Base-by-base conservation (phyloP, 2,113 vertebrate species). In the Cyprinus carpio region DNA sequence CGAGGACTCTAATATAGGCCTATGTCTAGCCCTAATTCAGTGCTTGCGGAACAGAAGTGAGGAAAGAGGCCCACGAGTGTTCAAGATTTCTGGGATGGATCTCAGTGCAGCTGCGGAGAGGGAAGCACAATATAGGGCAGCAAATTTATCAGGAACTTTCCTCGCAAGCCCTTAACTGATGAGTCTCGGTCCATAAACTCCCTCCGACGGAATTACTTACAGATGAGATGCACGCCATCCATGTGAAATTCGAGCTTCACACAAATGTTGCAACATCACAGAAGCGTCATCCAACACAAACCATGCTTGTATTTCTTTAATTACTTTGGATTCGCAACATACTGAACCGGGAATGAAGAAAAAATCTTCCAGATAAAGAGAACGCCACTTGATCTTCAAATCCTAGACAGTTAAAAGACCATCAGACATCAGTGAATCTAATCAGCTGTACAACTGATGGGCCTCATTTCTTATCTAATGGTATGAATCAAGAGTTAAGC, bases 391-490 rank as follows among this genome's bases (percentile, higher is more conserved):
- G 84, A 84, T 86, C 71, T 82, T 58, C 64, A 78, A 67, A 23
- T 87, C 72, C 54, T 4, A 82, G 34, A 46, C 23, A 56, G 77
- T 84, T 88, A 67, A 84, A 88, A 88, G 34, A 72, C 34, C 84
- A 71, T 69, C 84, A 87, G 77, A 71, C 84, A 58, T 75, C 43
- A 65, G 60, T 8, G 15, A 69, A 84, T 81, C 77, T 29, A 81
- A 86, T 82, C 85, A 65, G 82, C 75, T 51, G 34, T 82, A 82
- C 58, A 87, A 79, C 69, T 56, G 64, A 87, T 78, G n/a, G 69
- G 82, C 64, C 10, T 58, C 62, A 64, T 76, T 69, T 51, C 78
- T 86, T 87, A 88, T 88, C 82, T 65, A 60, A 88, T 71, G 74
- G 65, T 60, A 79, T 82, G 78, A 85, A 82, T 87, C 75, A 82